These are phyloP conservation scores for Chloropsis hardwickii DNA, from an alignment of 2,113 vertebrate genomes.

Conservation along the genomic window DNA sequence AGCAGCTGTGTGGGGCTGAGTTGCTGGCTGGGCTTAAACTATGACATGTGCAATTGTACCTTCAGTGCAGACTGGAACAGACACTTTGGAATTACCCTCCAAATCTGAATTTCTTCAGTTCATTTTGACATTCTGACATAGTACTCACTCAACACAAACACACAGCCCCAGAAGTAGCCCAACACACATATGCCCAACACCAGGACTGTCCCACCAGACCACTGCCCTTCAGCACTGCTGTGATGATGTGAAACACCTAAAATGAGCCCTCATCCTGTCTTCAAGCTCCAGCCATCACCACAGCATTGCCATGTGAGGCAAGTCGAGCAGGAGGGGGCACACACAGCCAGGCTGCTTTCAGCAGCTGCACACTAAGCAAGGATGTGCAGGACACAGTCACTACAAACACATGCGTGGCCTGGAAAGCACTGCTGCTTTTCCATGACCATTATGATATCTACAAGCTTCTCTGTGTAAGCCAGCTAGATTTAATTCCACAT, in stretches of 20 bases:
- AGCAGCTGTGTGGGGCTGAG: neutral
- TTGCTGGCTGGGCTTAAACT: neutral
- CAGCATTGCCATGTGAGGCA: neutral
- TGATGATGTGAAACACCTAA: accelerated
- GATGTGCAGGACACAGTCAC: neutral
- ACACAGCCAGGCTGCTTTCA: neutral
- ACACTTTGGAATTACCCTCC: neutral
- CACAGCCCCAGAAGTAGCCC: neutral
- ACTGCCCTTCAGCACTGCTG: neutral
- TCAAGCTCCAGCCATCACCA: neutral
- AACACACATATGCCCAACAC: neutral
- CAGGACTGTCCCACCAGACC: neutral
- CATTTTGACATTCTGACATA: neutral
- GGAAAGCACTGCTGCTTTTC: neutral
- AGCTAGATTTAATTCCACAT: neutral
- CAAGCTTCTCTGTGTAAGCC: neutral
- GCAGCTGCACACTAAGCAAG: neutral
- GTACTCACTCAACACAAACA: neutral
- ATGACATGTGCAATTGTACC: neutral
- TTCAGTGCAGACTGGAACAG: neutral
- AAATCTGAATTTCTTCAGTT: neutral
- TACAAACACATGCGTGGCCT: neutral
- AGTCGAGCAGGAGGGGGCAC: neutral
- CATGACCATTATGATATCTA: neutral
- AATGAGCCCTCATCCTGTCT: neutral